A percentile compares a stretch with the other conserved stretches of the same genome.
Conservation (phyloP, 2,113 vertebrate species). For the Anseranas semipalmata region DNA sequence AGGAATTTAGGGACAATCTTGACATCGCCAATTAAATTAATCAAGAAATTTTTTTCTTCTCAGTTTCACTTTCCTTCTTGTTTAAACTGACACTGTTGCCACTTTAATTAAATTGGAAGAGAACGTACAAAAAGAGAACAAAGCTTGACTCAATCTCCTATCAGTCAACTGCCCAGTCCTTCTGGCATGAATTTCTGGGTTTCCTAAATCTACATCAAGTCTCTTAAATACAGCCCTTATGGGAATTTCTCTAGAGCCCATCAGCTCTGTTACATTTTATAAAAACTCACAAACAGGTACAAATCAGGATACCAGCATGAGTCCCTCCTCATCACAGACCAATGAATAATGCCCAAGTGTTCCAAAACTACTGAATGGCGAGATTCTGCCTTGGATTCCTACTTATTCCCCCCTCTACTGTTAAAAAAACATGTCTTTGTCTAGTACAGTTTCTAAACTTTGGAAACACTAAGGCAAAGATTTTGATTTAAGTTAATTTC, state of each 20-base stretch:
- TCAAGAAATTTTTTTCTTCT: not conserved
- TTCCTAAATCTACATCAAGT: not conserved
- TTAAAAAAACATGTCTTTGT: not conserved
- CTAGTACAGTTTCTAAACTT: not conserved
- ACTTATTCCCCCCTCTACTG: not conserved
- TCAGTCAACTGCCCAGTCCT: not conserved
- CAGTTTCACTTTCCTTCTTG: not conserved
- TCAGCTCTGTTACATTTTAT: not conserved
- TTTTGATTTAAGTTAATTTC: not conserved
- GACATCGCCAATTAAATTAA: not conserved
- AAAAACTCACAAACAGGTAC: not conserved
- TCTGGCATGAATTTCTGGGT: not conserved
- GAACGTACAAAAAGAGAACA: not conserved
- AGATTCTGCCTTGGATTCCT: not conserved
- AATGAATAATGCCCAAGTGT: fast-evolving
- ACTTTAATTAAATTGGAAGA: not conserved
- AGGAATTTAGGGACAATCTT: not conserved
- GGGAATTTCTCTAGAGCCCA: not conserved
- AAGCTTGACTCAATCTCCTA: not conserved
- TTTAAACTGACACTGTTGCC: not conserved
- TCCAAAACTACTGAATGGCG: fast-evolving
- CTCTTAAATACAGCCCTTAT: fast-evolving
- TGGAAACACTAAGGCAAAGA: not conserved
- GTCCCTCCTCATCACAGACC: not conserved
- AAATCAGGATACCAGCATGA: fast-evolving